Percentiles rank a stretch among this genome's conserved stretches.
Evolutionary conservation across 2,888 invertebrate species (phyloP).

Genomic region (Agriopis aurantiaria): DNA sequence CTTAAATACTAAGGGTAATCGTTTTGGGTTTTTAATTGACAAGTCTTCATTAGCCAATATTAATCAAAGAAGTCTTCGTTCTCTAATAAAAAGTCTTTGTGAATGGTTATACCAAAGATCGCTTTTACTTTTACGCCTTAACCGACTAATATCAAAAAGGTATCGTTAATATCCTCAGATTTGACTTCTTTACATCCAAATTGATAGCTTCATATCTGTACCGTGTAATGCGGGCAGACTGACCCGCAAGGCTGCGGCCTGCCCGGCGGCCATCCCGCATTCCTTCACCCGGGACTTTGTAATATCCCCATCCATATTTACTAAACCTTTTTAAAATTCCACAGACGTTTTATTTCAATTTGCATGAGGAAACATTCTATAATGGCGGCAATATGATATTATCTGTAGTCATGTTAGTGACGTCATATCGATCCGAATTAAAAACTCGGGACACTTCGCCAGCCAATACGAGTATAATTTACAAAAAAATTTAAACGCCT

Average conservation of each 20-base stretch:
- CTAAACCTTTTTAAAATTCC: slow-evolving; percentile 25
- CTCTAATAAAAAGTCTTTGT: too few species aligned
- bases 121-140: too few species aligned
- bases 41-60: too few species aligned
- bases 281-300: slow-evolving; percentile 28
- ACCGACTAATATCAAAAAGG: not conserved
- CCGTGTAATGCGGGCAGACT: slow-evolving; percentile 1
- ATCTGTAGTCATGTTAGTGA: too few species aligned
- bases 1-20: too few species aligned
- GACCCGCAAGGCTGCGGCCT: slow-evolving; percentile 17
- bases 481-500: too few species aligned
- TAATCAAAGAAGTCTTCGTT: too few species aligned
- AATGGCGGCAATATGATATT: not conserved
- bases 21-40: too few species aligned
- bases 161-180: not conserved
- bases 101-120: too few species aligned
- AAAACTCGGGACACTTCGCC: too few species aligned
- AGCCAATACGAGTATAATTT: too few species aligned
- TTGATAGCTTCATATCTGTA: not conserved
- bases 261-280: slow-evolving; percentile 29
- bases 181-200: not conserved
- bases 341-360: slow-evolving; percentile 18
- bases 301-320: slow-evolving; percentile 30
- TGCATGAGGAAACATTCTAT: slow-evolving; percentile 1
- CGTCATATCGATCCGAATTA: too few species aligned